Evolutionary conservation across 2,888 invertebrate genomes (phyloP), one percentile per base, ranked within the genome.

Genomic region (Nebria brevicollis): DNA sequence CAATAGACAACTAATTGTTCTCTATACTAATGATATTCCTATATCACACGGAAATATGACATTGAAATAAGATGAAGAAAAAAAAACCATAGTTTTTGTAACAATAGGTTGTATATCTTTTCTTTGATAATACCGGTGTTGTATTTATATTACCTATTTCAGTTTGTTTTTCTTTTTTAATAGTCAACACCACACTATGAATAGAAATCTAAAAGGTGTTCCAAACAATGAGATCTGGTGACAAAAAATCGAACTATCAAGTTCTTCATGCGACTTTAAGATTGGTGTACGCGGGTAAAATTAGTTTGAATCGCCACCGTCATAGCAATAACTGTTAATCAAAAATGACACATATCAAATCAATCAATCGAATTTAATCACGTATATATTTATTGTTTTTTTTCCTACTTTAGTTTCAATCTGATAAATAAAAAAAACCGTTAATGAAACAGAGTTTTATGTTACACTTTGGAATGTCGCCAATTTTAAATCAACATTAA

Each of bases 321-420:
- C 2, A 54, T 8, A 54, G 54, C 54, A 54, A 54, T 54, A 54
- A 54, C 54, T 54, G 54, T 54, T 54, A 20, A 70, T 70, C 70
- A 70, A 20, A 13, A 70, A 70, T 25, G 3, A 65, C 66, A 15
- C 8, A 15, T 11, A 66, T 66, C 70, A 77, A 70, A 77, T 77
- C 77, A 70, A 77, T 77, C 70, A 77, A 70, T 54, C 66, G 42
- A 72, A 64, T 54, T 43, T 77, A 77, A 77, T 77, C 77, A 77
- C 64, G 15, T 77, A 54, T 13, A 77, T 54, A 72, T 77, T 65
- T 72, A 43, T 54, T 54, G 2, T 54, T 54, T 8, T 43, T 10
- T 54, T 54, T 54, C 54, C 54, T 54, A 72, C 43, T 77, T 54
- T 26, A 54, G 70, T 77, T 77, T 72, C 77, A 70, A 20, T 43